These are phyloP conservation scores for Drosophila percnosoma DNA, from an alignment of 2,888 invertebrate species.

Conservation along the genomic window DNA sequence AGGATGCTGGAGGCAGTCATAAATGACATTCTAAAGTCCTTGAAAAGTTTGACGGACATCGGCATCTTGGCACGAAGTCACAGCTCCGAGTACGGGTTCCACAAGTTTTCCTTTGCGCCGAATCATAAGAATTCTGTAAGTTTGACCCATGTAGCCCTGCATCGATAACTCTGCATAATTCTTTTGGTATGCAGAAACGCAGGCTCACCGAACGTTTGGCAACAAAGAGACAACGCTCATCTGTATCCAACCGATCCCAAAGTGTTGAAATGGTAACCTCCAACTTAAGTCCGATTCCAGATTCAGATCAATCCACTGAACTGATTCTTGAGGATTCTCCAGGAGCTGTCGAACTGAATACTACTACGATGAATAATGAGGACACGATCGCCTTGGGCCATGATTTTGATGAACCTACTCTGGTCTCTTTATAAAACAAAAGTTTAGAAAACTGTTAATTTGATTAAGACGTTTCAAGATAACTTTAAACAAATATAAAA, in stretches of 20 bases:
- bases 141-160: not conserved
- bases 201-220: not conserved
- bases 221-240: not conserved
- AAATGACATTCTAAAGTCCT: not conserved
- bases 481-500: not conserved
- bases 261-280: not conserved
- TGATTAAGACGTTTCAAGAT: not conserved
- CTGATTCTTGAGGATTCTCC: not conserved
- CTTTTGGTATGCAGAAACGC: not conserved
- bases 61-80: not conserved
- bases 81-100: not conserved
- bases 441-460: not conserved
- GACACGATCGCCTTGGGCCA: not conserved
- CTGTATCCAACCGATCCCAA: not conserved
- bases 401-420: not conserved
- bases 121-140: not conserved
- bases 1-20: not conserved
- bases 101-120: not conserved
- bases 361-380: not conserved
- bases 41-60: not conserved
- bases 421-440: not conserved
- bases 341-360: not conserved
- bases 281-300: not conserved
- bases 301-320: not conserved
- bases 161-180: not conserved